A percentile compares a stretch with the other conserved stretches of the same genome.
Conservation (phyloP, 2,797 vertebrate species). For the Chaetophractus vellerosus region DNA sequence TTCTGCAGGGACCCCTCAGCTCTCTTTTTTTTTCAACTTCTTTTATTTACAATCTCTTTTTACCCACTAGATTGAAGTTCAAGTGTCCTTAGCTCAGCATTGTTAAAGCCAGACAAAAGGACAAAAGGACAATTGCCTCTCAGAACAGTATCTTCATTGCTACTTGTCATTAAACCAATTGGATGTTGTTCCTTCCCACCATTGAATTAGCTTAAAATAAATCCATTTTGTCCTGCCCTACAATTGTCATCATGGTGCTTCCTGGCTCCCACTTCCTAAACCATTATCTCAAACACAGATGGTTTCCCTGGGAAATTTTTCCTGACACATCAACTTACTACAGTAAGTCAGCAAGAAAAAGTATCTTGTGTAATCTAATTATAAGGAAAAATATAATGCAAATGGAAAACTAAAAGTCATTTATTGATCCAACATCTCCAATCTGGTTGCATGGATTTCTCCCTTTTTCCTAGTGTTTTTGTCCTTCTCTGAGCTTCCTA, state of each 20-base stretch:
- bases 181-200: neutral
- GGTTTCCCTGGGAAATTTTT: constrained; percentile 20
- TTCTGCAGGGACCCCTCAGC: neutral
- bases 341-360: neutral
- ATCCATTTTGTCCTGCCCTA: neutral
- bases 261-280: neutral
- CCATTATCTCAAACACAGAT: neutral
- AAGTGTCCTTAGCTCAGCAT: neutral
- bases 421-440: constrained; percentile 15
- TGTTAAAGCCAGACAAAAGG: neutral
- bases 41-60: constrained; percentile 6
- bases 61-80: neutral
- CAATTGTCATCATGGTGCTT: neutral
- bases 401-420: neutral
- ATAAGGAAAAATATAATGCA: neutral
- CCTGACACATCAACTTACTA: constrained; percentile 24
- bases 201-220: constrained; percentile 55
- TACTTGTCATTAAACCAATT: neutral
- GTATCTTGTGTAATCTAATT: neutral
- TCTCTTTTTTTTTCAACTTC: neutral
- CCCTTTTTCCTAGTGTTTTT: constrained; percentile 13
- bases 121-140: neutral
- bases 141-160: neutral
- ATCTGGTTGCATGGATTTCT: neutral
- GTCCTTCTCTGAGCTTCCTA: neutral